These are phyloP conservation scores for Sweltsa coloradensis DNA, from an alignment of 1,140 invertebrate species.

Conservation along the genomic window DNA sequence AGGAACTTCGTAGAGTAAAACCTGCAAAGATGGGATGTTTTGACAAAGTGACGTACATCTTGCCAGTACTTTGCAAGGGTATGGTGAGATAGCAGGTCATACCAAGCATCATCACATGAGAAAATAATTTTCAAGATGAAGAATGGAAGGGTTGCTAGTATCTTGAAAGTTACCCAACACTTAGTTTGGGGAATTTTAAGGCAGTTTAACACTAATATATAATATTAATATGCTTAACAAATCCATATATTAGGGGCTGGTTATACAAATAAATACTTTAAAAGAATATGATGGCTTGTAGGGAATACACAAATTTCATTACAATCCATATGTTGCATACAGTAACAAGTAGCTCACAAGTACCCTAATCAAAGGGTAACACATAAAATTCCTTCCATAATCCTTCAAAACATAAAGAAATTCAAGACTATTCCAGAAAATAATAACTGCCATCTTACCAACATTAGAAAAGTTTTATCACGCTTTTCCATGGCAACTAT, in stretches of 20 bases:
- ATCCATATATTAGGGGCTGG: too few relatives aligned
- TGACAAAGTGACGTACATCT: conserved; percentile 4
- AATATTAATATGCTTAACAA: too few relatives aligned
- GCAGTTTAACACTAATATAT: too few relatives aligned
- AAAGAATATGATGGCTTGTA: neutral
- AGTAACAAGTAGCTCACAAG: neutral
- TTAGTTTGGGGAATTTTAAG: too few relatives aligned
- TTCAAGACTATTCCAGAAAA: neutral
- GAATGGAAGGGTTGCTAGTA: neutral
- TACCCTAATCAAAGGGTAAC: neutral
- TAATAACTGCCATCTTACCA: conserved; percentile 39
- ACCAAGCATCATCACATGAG: neutral
- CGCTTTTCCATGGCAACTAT: conserved; percentile 56
- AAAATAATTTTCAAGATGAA: neutral
- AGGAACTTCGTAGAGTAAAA: conserved; percentile 42
- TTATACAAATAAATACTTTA: too few relatives aligned
- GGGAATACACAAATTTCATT: neutral
- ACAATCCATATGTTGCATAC: neutral
- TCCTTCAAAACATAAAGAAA: neutral
- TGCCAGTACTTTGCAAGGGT: too few relatives aligned
- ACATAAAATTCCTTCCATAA: neutral
- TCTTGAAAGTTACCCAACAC: too few relatives aligned
- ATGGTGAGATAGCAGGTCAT: too few relatives aligned
- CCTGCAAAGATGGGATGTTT: conserved; percentile 34
- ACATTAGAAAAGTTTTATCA: conserved; percentile 61